Conservation (phyloP, 2,113 vertebrate genomes). For the Platanista minor region DNA sequence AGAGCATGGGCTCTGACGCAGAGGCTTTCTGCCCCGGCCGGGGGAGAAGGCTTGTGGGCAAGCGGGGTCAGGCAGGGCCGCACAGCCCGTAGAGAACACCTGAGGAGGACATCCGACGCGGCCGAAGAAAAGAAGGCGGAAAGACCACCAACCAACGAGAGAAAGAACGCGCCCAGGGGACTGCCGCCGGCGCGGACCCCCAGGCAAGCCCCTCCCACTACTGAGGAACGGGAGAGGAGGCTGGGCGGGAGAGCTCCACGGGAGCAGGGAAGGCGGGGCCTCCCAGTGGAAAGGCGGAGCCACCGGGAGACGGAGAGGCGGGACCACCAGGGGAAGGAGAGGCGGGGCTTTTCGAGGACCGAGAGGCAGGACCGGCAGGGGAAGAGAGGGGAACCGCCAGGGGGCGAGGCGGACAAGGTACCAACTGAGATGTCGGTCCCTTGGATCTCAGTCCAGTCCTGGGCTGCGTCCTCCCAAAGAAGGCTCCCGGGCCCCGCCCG, state of each 20-base stretch:
- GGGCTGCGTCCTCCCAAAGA: background rate
- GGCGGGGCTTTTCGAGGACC: background rate
- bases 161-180: rapidly evolving
- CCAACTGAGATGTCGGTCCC: rapidly evolving
- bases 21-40: background rate
- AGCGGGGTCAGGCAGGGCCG: background rate
- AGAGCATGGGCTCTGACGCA: background rate
- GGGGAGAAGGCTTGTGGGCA: background rate
- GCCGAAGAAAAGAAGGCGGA: background rate
- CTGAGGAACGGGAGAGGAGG: rapidly evolving
- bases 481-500: rapidly evolving
- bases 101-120: no score
- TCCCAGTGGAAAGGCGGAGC: background rate
- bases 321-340: background rate
- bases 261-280: background rate
- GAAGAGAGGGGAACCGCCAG: background rate
- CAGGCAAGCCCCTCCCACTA: no score
- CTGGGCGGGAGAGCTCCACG: rapidly evolving
- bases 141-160: background rate
- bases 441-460: rapidly evolving
- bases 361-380: no score
- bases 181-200: rapidly evolving
- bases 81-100: background rate
- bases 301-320: rapidly evolving
- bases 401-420: rapidly evolving